Evolutionary conservation across 2,888 invertebrate genomes (phyloP).

Genomic region (Buathra laborator): DNA sequence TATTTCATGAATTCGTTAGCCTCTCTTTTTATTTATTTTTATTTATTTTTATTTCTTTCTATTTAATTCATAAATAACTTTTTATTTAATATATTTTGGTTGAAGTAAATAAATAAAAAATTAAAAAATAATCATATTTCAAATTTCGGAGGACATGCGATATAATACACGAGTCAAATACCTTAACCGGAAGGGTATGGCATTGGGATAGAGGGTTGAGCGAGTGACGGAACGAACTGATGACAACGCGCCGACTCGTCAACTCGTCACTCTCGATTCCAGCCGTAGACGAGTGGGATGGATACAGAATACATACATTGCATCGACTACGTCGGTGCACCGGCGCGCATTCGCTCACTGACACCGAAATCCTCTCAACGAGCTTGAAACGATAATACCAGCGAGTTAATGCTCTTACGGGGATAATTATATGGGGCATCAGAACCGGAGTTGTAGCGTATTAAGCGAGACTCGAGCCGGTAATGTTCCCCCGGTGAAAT

Average conservation of each 20-base stretch:
- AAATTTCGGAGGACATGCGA: too few species aligned
- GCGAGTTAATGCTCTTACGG: slow-evolving; percentile 66
- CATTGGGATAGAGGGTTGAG: slow-evolving; percentile 40
- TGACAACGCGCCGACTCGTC: slow-evolving; percentile 68
- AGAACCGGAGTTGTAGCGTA: slow-evolving; percentile 36
- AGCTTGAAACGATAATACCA: slow-evolving; percentile 57
- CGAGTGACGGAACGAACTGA: slow-evolving; percentile 66
- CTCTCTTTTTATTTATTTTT: too few species aligned
- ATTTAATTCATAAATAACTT: too few species aligned
- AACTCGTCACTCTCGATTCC: slow-evolving; percentile 68
- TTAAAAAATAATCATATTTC: too few species aligned
- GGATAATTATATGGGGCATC: slow-evolving; percentile 61
- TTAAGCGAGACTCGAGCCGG: slow-evolving; percentile 21
- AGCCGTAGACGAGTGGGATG: slow-evolving; percentile 50
- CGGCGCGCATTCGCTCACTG: slow-evolving; percentile 33
- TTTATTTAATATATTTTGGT: too few species aligned
- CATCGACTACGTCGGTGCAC: slow-evolving; percentile 50
- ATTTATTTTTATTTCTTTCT: too few species aligned
- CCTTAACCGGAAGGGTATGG: slow-evolving; percentile 39
- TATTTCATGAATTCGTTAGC: too few species aligned
- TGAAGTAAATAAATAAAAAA: too few species aligned
- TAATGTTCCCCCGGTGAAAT: neutral
- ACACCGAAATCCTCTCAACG: slow-evolving; percentile 50
- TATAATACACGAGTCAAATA: slow-evolving; percentile 46
- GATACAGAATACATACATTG: slow-evolving; percentile 48